Base-by-base conservation (phyloP, 2,888 invertebrate species). In the Cephus pulcher region DNA sequence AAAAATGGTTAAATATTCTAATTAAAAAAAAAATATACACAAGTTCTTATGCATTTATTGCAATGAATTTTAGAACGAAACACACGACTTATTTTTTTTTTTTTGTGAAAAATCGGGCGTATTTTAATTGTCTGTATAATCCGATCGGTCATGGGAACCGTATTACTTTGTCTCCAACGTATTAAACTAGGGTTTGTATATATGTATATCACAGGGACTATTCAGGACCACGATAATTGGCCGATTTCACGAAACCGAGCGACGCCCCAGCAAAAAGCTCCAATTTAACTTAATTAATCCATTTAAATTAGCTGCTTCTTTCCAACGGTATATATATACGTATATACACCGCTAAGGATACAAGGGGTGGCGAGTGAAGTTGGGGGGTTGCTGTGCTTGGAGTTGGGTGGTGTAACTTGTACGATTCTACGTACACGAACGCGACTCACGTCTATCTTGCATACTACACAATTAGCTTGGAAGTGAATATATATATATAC, bases 261-360 rank as follows among this genome's bases (percentile, higher is more conserved):
- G 56, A 35, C 76, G 37, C 35, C 75, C 34, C 12, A 32, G 69
- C 34, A 81, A 80, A 81, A 73, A 69, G 76, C 40, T 75, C 78
- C 81, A 84, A 82, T 85, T 84, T 81, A 84, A 80, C 85, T 85
- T 85, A 83, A 86, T 86, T 85, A 83, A 85, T 84, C 84, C 83
- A 83, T 84, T 83, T 80, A 84, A 86, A 85, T 84, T 83, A 83
- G 83, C 79, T 75, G 78, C 74, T 84, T 83, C 81, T 83, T 83
- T 80, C 15, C 56, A 34, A 76, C 71, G 74, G 78, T 68, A 12
- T 56, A 70, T 80, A 73, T 80, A 75, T 56, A 70, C 40, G 75
- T 34, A 78, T 73, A 77, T 73, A 78, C 68, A 78, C 34, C 71
- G 71, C 76, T 70, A 69, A 76, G 78, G 33, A 73, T 75, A 71